phyloP scores from a whole-genome alignment of 1,140 invertebrate species.

The Polypedilum pembai region DNA sequence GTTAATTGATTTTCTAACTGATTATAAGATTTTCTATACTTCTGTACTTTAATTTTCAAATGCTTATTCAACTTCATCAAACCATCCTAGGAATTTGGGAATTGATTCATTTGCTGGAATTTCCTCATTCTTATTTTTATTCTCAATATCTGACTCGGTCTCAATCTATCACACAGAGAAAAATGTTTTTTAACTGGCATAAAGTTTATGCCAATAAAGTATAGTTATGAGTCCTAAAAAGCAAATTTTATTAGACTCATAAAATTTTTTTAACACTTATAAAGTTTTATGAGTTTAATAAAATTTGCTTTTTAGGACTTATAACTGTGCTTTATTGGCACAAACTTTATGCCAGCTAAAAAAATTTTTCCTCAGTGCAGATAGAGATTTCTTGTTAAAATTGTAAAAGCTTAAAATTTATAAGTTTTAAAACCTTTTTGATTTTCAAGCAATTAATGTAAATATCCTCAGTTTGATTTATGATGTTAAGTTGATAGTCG shows the following conservation, averaged over 20 bases:
- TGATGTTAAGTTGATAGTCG: neutral
- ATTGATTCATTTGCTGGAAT: neutral
- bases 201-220: too few species aligned
- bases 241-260: too few species aligned
- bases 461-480: constrained; percentile 6
- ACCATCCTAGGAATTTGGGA: neutral
- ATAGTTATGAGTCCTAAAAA: too few species aligned
- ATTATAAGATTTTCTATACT: neutral
- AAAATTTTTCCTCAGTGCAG: too few species aligned
- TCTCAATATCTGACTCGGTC: neutral
- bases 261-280: too few species aligned
- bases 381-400: too few species aligned
- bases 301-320: too few species aligned
- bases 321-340: too few species aligned
- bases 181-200: neutral
- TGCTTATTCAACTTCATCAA: neutral
- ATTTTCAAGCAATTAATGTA: neutral
- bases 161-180: neutral
- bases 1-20: constrained; percentile 53
- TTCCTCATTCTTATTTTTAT: neutral
- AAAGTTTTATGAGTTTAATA: too few species aligned
- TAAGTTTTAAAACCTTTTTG: neutral
- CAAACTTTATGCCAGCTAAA: too few species aligned
- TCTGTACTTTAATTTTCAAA: neutral
- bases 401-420: too few species aligned